Conservation (phyloP, 2,797 vertebrate genomes). For the Morelia viridis region DNA sequence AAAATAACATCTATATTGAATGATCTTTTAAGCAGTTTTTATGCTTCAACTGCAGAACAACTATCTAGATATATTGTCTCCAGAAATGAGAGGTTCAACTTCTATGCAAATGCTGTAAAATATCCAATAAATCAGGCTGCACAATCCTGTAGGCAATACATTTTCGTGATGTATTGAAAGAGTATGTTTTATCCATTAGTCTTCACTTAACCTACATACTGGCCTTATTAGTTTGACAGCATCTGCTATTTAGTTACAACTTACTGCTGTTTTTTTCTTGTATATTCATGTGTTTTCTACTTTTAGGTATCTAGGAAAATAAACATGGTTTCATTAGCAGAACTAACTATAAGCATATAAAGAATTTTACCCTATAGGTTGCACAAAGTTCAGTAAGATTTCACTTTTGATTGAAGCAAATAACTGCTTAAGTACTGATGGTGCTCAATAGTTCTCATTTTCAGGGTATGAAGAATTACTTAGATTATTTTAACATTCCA, state of each 20-base stretch:
- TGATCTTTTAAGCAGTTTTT: not conserved
- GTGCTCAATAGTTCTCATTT: not conserved
- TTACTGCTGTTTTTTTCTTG: slow-evolving; percentile 47
- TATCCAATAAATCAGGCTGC: not conserved
- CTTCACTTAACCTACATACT: slow-evolving; percentile 13
- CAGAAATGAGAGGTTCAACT: not conserved
- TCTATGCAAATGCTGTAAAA: not conserved
- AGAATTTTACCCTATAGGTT: not conserved
- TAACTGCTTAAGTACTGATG: not conserved
- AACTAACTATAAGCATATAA: slow-evolving; percentile 31
- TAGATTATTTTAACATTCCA: not conserved
- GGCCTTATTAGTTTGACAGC: slow-evolving; percentile 27
- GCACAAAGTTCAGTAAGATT: not conserved
- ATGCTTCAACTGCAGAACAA: not conserved
- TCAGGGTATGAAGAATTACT: slow-evolving; percentile 16
- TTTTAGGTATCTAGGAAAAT: slow-evolving; percentile 42
- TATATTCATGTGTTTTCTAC: slow-evolving; percentile 45
- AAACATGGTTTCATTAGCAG: slow-evolving; percentile 56
- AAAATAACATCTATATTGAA: not conserved
- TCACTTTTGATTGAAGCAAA: not conserved
- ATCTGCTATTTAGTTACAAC: slow-evolving; percentile 43
- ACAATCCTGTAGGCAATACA: not conserved
- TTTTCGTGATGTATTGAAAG: not conserved
- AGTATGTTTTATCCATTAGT: slow-evolving; percentile 2
- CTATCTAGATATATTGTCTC: not conserved